Percentiles rank a stretch among this genome's conserved stretches.
Evolutionary conservation across 37 sponge, comb jelly and placozoan genomes (phyloP).

Genomic region (Beroe forskalii): DNA sequence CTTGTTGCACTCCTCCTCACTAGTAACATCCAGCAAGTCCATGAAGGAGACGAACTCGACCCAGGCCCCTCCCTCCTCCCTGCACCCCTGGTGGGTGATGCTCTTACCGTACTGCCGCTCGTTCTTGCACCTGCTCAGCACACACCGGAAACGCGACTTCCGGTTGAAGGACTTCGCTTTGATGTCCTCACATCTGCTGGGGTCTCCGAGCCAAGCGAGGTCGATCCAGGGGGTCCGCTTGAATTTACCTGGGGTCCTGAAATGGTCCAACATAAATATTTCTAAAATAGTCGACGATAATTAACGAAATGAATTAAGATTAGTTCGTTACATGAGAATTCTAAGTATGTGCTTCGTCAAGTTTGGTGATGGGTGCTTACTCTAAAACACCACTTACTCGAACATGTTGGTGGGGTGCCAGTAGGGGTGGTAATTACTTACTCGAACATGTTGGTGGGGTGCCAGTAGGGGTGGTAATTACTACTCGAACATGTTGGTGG

Average conservation of each 20-base stretch:
- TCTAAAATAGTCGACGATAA: no score
- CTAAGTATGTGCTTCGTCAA: no score
- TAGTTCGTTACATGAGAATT: no score
- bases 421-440: no score
- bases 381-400: no score
- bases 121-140: not conserved
- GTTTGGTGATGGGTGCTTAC: no score
- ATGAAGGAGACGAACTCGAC: slow-evolving; percentile 25
- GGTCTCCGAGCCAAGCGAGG: slow-evolving; percentile 9
- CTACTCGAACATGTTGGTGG: no score
- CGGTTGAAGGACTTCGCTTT: not conserved
- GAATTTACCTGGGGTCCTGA: not conserved
- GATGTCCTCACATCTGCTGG: slow-evolving; percentile 23
- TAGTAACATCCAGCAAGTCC: not conserved
- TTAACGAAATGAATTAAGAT: no score
- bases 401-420: no score
- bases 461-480: no score
- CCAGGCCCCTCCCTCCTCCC: slow-evolving; percentile 16
- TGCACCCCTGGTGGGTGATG: not conserved
- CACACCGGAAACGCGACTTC: not conserved
- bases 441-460: no score
- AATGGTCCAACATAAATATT: no score
- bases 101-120: not conserved
- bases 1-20: slow-evolving; percentile 1
- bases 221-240: slow-evolving; percentile 37